Evolutionary conservation across 2,888 invertebrate species (phyloP), one percentile per base, ranked within the genome.

Genomic region (Drosophila fungiperda): DNA sequence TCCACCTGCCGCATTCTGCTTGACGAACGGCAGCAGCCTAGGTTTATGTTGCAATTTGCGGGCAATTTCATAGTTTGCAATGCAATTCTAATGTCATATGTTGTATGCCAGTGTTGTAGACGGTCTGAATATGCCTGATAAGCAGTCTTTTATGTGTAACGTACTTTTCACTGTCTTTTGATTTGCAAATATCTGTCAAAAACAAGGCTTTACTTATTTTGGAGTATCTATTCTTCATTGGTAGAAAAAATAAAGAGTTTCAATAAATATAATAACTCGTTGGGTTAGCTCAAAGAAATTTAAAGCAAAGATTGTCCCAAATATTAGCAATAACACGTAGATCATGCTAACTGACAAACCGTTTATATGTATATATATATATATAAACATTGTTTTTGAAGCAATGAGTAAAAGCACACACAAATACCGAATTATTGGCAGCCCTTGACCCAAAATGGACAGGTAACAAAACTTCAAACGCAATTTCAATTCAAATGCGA

Each of bases 401-500:
- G 20, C 20, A 45, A 23, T 45, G 15, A 45, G 45, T 20, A 23
- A 12, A 42, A 35, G 17, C n/a, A n/a, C 45, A 49, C 26, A 36
- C 53, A 35, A 66, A 45, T 65, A 49, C 23, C 54, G 23, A 65
- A 49, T 35, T 49, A 49, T 12, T 40, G 29, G n/a, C 55, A 29
- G 68, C 36, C 67, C 38, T n/a, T 48, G 50, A n/a, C 35, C 42
- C 68, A 68, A 68, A 68, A 68, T 58, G 68, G 58, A 8, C 23
- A 33, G 63, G 50, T 29, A 57, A 35, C 52, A 68, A 42, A 76
- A 68, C 73, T 68, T 71, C 73, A 73, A 78, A 71, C 81, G 81
- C 73, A 76, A 82, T 87, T 82, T 75, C 80, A 73, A 86, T 86
- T 80, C 74, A 72, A 83, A 80, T 87, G 76, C 75, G 83, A 88